Evolutionary conservation across 1,140 invertebrate species (phyloP).

Genomic region (Eriosoma lanigerum): DNA sequence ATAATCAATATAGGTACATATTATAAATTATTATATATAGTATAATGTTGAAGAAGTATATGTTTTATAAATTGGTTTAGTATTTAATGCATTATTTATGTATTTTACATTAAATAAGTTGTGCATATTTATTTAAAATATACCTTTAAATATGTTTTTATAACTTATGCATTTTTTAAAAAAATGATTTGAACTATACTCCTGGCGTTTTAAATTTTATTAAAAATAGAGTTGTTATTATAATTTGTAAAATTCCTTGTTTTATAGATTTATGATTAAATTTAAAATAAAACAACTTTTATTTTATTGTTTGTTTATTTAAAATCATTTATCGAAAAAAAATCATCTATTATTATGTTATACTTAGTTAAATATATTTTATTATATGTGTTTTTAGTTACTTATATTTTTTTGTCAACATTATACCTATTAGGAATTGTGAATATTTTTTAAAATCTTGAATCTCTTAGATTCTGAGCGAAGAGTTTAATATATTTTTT

Average conservation of each 20-base stretch:
- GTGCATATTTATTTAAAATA: not conserved
- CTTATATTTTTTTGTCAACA: too few relatives aligned
- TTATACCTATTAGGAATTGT: too few relatives aligned
- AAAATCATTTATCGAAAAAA: not conserved
- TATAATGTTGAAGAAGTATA: not conserved
- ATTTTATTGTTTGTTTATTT: conserved; percentile 21
- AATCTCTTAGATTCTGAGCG: too few relatives aligned
- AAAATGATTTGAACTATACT: not conserved
- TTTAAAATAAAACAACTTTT: conserved; percentile 31
- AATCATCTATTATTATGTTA: too few relatives aligned
- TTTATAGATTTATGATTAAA: conserved; percentile 5
- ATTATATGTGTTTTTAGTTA: too few relatives aligned
- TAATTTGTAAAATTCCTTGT: conserved; percentile 28
- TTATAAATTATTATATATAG: not conserved
- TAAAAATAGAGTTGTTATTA: not conserved
- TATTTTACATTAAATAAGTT: not conserved
- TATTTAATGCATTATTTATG: not conserved
- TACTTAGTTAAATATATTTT: too few relatives aligned
- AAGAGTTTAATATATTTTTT: too few relatives aligned
- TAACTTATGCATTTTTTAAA: too few relatives aligned
- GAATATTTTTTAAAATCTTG: too few relatives aligned
- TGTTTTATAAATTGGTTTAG: not conserved
- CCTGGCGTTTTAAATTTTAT: conserved; percentile 16
- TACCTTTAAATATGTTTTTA: not conserved
- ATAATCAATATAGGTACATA: not conserved